Evolutionary conservation across 2,113 vertebrate species (phyloP).

Genomic region (Mola mola): DNA sequence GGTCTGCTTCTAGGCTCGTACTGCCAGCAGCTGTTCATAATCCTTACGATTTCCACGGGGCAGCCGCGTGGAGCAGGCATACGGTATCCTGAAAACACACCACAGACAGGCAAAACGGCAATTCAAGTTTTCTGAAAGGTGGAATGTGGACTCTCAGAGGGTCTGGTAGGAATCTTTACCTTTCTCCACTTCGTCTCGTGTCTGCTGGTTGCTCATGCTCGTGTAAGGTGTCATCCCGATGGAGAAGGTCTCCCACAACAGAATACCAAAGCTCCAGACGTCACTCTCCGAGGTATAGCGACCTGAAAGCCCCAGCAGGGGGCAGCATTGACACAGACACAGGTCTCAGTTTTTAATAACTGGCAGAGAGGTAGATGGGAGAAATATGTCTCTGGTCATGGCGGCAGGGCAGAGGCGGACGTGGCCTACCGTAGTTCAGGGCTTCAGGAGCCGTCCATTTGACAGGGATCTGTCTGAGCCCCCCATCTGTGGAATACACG

Average conservation of each 20-base stretch:
- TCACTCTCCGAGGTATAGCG: slow-evolving; percentile 93
- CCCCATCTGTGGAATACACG: slow-evolving; percentile 88
- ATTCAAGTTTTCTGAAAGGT: background rate
- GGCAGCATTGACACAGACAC: slow-evolving; percentile 65
- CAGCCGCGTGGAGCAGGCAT: slow-evolving; percentile 86
- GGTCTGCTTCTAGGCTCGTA: slow-evolving; percentile 87
- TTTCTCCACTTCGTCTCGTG: slow-evolving; percentile 88
- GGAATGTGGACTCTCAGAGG: too few species aligned
- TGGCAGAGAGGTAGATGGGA: background rate
- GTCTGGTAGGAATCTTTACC: slow-evolving; percentile 77
- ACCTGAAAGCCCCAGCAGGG: slow-evolving; percentile 81
- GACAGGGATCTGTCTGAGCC: slow-evolving; percentile 93
- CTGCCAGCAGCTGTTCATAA: slow-evolving; percentile 94
- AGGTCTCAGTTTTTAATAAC: background rate
- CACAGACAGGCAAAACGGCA: slow-evolving; percentile 1
- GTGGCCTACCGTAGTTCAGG: slow-evolving; percentile 88
- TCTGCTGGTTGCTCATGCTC: slow-evolving; percentile 93
- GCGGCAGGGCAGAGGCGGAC: slow-evolving; percentile 6
- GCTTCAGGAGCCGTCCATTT: slow-evolving; percentile 98
- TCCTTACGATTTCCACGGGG: slow-evolving; percentile 85
- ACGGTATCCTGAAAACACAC: slow-evolving; percentile 83
- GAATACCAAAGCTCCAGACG: slow-evolving; percentile 94
- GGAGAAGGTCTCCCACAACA: slow-evolving; percentile 96
- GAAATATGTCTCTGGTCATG: background rate
- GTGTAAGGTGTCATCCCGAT: slow-evolving; percentile 88